Evolutionary conservation across 2,888 invertebrate genomes (phyloP).

Genomic region (Xiphydria camelus): DNA sequence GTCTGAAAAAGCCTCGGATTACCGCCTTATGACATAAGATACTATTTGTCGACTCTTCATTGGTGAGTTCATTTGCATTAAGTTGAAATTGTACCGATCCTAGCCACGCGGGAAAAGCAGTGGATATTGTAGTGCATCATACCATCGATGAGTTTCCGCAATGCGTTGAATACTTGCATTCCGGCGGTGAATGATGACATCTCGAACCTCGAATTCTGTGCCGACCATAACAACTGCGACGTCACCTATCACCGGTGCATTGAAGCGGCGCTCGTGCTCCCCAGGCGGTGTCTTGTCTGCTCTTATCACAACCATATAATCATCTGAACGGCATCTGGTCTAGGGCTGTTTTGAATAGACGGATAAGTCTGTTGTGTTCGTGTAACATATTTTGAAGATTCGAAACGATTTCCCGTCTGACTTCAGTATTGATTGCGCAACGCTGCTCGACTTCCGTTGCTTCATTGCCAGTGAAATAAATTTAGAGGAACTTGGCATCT

Average conservation of each 20-base stretch:
- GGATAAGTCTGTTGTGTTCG: constrained; percentile 4
- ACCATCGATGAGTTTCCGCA: constrained; percentile 40
- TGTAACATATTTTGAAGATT: constrained; percentile 26
- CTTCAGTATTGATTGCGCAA: constrained; percentile 17
- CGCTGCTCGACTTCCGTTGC: constrained; percentile 24
- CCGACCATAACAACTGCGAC: too few relatives aligned
- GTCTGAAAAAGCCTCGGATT: too few relatives aligned
- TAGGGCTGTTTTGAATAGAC: too few relatives aligned
- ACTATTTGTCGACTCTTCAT: constrained; percentile 32
- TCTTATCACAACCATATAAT: too few relatives aligned
- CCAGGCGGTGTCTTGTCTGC: too few relatives aligned
- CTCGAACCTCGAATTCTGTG: too few relatives aligned
- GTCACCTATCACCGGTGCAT: too few relatives aligned
- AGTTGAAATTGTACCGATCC: constrained; percentile 36
- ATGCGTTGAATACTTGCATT: constrained; percentile 34
- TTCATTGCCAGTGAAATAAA: constrained; percentile 19
- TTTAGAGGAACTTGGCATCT: constrained; percentile 11
- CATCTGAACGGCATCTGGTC: too few relatives aligned
- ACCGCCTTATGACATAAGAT: too few relatives aligned
- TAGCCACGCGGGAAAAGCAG: constrained; percentile 40
- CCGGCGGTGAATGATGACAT: too few relatives aligned
- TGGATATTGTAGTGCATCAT: constrained; percentile 53
- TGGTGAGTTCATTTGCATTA: constrained; percentile 19
- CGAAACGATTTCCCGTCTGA: constrained; percentile 34
- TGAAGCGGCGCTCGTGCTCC: too few relatives aligned